phyloP scores from a whole-genome alignment of 2,113 vertebrate species.

The Leucosticte australis region DNA sequence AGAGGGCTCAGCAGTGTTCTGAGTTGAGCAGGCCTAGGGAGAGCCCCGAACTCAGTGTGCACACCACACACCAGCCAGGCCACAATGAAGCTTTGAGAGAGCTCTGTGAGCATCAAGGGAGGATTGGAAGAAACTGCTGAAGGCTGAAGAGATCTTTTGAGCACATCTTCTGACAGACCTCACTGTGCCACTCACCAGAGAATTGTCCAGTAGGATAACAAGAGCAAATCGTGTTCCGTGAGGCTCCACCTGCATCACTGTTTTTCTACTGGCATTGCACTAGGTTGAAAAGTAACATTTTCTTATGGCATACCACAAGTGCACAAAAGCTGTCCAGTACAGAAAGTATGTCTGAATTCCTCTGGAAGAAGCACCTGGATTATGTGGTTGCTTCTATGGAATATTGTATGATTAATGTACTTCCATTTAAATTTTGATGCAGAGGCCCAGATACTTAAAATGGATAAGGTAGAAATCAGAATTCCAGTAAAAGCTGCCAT shows the following conservation, averaged over 20 bases:
- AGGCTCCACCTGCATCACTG: background rate
- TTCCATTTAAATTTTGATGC: background rate
- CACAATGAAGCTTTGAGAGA: background rate
- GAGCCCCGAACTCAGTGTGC: background rate
- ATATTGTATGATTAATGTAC: background rate
- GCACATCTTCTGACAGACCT: background rate
- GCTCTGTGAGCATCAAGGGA: background rate
- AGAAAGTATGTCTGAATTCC: background rate
- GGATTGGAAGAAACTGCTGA: background rate
- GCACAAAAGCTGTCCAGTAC: background rate
- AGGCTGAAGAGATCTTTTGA: background rate
- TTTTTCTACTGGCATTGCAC: background rate
- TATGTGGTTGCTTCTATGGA: background rate
- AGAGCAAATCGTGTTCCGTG: background rate
- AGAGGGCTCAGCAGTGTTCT: background rate
- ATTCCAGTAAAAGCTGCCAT: background rate
- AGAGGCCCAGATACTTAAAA: background rate
- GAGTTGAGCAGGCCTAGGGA: background rate
- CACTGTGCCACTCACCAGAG: accelerated
- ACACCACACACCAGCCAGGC: background rate
- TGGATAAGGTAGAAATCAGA: background rate
- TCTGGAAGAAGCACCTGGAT: background rate
- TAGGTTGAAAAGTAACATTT: background rate
- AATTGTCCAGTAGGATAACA: background rate
- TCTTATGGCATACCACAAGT: accelerated